Conservation (phyloP, 1,140 invertebrate species). For the Cotesia glomerata region DNA sequence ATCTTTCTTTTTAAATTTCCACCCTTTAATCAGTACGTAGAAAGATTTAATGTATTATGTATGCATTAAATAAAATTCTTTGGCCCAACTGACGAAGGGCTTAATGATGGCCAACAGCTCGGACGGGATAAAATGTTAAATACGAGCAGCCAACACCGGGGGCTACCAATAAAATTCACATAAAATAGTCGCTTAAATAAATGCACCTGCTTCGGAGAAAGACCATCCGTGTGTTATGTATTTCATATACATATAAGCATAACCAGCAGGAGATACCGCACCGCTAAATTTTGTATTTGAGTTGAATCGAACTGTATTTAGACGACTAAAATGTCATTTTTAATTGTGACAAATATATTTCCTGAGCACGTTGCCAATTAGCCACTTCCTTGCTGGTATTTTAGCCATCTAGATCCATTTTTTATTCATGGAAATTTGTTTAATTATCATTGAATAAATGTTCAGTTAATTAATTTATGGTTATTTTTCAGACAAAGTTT, state of each 20-base stretch:
- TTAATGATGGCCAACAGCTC: conserved; percentile 38
- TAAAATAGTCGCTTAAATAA: conserved; percentile 47
- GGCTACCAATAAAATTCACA: conserved; percentile 53
- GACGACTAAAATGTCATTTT: conserved; percentile 8
- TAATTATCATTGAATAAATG: no score
- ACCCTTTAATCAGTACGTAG: neutral
- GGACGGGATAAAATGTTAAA: conserved; percentile 59
- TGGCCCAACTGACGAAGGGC: conserved; percentile 37
- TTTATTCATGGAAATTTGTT: no score
- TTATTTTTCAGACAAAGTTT: no score
- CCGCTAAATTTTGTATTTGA: no score
- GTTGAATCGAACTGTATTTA: conserved; percentile 1
- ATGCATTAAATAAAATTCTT: conserved; percentile 43
- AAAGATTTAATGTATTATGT: neutral
- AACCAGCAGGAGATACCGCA: no score
- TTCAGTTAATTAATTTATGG: no score
- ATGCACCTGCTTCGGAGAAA: conserved; percentile 48
- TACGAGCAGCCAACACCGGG: conserved; percentile 47
- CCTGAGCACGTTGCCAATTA: neutral
- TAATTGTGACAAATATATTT: neutral
- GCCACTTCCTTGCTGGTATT: neutral
- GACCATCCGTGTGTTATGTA: neutral
- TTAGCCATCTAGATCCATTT: neutral
- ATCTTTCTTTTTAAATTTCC: neutral
- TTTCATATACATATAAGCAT: no score